Base-by-base conservation (phyloP, 1,140 invertebrate species). In the Chrysomallon squamiferum region DNA sequence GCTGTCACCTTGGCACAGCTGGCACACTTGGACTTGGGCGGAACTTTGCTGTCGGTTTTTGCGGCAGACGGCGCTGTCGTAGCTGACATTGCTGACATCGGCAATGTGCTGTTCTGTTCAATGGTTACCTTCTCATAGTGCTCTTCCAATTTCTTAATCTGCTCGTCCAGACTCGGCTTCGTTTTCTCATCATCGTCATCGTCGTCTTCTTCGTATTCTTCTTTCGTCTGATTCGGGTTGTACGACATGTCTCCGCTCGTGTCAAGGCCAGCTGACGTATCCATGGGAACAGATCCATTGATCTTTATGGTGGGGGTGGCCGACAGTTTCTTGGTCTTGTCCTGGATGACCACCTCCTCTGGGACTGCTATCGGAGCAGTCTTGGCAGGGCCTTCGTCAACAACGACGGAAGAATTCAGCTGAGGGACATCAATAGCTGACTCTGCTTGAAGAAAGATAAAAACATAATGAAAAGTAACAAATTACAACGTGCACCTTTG, bases 71-170 rank as follows among this genome's bases (percentile, higher is more conserved):
- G 45, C 33, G 30, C 47, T 52, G 47, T 43, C 41, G 64, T 33
- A 13, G 69, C 50, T 66, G 38, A 50, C 27, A 65, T 47, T 47
- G 71, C 56, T 13, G 64, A 30, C 27, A 61, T 41, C 25, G 2
- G 56, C 30, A 5, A 75, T 61, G 65, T 79, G 73, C 35, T 38
- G 64, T 79, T 75, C 22, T 57, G 47, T 11, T 73, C 68, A 27
- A n/a, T 56, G 45, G 61, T 59, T n/a, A 72, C 63, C n/a, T 73
- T 54, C 47, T 70, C 66, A 59, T 70, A 69, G 45, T 75, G 66
- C 20, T 75, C 71, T 45, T 81, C 79, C 33, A 81, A 63, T 45
- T 75, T 68, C 54, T 70, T 72, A 27, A 81, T 73, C 66, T 81
- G 76, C 20, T 81, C 79, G 54, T 81, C 79, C 32, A 81, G 62